Evolutionary conservation across 1,140 invertebrate genomes (phyloP).

Genomic region (Drosophila arizonae): DNA sequence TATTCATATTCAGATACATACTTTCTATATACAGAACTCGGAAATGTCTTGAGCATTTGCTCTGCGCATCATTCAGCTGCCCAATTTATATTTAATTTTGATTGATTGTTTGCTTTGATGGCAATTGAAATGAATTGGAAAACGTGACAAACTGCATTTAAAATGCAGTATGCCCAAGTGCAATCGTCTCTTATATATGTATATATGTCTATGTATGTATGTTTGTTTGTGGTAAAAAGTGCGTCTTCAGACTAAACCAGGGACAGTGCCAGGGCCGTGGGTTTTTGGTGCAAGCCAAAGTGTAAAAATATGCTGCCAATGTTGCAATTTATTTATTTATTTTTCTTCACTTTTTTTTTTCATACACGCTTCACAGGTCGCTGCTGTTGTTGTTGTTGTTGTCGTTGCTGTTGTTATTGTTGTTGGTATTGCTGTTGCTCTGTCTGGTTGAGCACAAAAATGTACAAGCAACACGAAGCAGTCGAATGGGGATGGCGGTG

Average conservation of each 20-base stretch:
- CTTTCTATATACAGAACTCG: not conserved
- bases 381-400: conserved; percentile 32
- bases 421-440: conserved; percentile 41
- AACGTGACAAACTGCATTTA: conserved; percentile 59
- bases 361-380: conserved; percentile 17
- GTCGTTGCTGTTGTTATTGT: conserved; percentile 35
- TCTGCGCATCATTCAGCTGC: no score
- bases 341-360: conserved; percentile 66
- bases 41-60: not conserved
- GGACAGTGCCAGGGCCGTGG: conserved; percentile 59
- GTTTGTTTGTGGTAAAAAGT: conserved; percentile 35
- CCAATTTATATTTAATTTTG: not conserved
- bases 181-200: conserved; percentile 20
- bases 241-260: conserved; percentile 45
- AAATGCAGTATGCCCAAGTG: conserved; percentile 56
- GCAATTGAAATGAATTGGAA: conserved; percentile 17
- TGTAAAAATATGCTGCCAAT: conserved; percentile 81
- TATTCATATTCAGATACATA: no score
- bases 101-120: not conserved
- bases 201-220: not conserved
- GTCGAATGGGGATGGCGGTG: conserved; percentile 14
- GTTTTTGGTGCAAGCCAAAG: conserved; percentile 70
- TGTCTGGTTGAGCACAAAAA: conserved; percentile 71
- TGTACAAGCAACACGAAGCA: conserved; percentile 64
- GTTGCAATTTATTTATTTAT: conserved; percentile 81